A percentile compares a stretch with the other conserved stretches of the same genome.
phyloP scores from a whole-genome alignment of 2,797 vertebrate species.

The Botia kubotai region DNA sequence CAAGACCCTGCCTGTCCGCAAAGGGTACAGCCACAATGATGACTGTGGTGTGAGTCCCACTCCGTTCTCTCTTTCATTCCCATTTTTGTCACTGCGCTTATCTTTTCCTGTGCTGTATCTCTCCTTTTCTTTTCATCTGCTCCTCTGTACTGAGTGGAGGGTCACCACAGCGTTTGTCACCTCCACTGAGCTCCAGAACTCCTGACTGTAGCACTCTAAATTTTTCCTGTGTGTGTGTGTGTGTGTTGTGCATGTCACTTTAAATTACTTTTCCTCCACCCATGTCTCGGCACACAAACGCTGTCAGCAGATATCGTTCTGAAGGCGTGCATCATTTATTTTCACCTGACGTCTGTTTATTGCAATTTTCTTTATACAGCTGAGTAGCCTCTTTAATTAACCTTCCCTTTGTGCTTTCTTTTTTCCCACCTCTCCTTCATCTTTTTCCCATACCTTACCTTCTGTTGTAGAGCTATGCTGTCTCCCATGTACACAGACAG shows the following conservation, averaged over 20 bases:
- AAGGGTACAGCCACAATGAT: background rate
- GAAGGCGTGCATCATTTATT: constrained; percentile 33
- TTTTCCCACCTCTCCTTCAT: background rate
- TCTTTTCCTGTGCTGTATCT: constrained; percentile 42
- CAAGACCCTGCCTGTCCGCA: constrained; percentile 4
- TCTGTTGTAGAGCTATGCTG: constrained; percentile 73
- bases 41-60: background rate
- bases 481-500: constrained; percentile 71
- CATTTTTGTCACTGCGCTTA: constrained; percentile 45
- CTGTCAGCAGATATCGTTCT: constrained; percentile 64
- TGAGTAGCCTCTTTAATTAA: constrained; percentile 52
- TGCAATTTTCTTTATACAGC: constrained; percentile 2
- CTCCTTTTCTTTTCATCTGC: constrained; percentile 19
- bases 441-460: background rate
- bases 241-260: constrained; percentile 58
- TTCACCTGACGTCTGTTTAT: constrained; percentile 26
- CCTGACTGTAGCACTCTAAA: constrained; percentile 13
- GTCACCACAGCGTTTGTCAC: constrained; percentile 6
- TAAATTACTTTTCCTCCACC: constrained; percentile 63
- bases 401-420: constrained; percentile 36
- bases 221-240: constrained; percentile 68
- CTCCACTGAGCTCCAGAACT: constrained; percentile 8
- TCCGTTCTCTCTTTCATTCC: constrained; percentile 26
- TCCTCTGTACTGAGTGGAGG: constrained; percentile 8
- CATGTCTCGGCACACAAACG: constrained; percentile 72